phyloP scores from a whole-genome alignment of 2,113 vertebrate genomes.

The Quiscalus mexicanus region DNA sequence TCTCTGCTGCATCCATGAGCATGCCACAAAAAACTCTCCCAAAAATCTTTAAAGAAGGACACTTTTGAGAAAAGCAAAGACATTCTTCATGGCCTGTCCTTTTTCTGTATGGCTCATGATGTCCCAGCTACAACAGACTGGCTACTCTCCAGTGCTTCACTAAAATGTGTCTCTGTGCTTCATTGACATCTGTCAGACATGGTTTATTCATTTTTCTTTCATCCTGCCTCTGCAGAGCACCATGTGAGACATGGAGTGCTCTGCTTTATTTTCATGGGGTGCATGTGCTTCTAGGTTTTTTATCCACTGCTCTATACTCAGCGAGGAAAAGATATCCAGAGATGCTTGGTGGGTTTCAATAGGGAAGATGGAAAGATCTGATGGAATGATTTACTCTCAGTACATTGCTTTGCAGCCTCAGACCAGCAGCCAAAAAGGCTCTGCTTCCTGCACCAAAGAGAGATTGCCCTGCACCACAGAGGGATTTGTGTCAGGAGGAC shows the following conservation, averaged over 20 bases:
- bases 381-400: background rate
- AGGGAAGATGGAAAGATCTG: background rate
- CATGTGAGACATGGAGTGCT: background rate
- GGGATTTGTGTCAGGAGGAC: background rate
- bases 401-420: background rate
- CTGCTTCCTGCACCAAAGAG: background rate
- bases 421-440: background rate
- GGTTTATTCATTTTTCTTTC: background rate
- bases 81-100: background rate
- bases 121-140: background rate
- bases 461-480: background rate
- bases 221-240: background rate
- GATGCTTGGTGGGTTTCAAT: background rate
- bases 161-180: background rate
- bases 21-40: background rate
- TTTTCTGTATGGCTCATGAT: background rate
- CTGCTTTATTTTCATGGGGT: background rate
- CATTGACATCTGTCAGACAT: background rate
- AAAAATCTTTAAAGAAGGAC: background rate
- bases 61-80: background rate
- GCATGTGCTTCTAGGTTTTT: background rate
- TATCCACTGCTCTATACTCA: background rate
- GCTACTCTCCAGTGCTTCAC: background rate
- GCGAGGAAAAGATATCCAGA: background rate
- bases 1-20: background rate